phyloP scores from a whole-genome alignment of 2,797 vertebrate species.

The Coendou prehensilis region DNA sequence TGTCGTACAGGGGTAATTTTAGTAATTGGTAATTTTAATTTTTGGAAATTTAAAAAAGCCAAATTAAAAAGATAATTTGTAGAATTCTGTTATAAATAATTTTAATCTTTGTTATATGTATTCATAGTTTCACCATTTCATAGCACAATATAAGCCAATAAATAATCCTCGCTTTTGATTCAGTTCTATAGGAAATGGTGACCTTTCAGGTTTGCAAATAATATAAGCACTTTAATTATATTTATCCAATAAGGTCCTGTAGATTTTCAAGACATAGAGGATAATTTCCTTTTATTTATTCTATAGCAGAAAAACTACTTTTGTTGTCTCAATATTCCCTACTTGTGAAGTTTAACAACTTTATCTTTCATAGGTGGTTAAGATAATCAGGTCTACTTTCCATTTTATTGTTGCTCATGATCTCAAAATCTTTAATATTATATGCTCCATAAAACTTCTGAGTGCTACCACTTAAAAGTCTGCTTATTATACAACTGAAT shows the following conservation, averaged over 20 bases:
- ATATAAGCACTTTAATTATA: background rate
- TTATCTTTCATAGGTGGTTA: background rate
- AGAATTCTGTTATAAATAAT: background rate
- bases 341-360: background rate
- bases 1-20: conserved; percentile 9
- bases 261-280: background rate
- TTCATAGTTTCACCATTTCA: conserved; percentile 34
- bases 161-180: conserved; percentile 25
- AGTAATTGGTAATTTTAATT: background rate
- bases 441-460: background rate
- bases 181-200: conserved; percentile 10
- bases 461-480: background rate
- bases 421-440: conserved; percentile 30
- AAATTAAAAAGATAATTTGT: conserved; percentile 6
- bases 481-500: conserved; percentile 4
- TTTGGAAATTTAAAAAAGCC: background rate
- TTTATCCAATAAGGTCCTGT: background rate
- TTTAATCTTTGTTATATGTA: background rate
- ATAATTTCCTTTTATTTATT: background rate
- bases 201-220: conserved; percentile 36
- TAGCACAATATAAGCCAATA: conserved; percentile 44
- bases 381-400: background rate
- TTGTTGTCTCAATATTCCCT: background rate
- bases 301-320: background rate
- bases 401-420: background rate